Evolutionary conservation across 2,888 invertebrate species (phyloP).

Genomic region (Gryllus longicercus): DNA sequence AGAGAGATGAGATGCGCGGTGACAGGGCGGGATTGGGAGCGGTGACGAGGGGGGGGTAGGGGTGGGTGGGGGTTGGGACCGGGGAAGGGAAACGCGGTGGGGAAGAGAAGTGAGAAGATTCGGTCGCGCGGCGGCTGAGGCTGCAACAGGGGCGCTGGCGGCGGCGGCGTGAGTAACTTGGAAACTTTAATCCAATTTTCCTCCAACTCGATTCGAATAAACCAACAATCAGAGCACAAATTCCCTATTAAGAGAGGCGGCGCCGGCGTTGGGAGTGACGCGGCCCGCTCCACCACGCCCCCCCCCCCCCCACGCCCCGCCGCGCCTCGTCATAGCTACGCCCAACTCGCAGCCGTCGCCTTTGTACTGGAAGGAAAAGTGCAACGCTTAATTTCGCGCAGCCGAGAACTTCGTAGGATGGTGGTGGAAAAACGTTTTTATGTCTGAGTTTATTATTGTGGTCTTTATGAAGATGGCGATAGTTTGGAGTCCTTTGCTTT

Average conservation of each 20-base stretch:
- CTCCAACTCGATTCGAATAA: conserved; percentile 7
- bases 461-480: too few species aligned
- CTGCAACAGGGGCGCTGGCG: background rate
- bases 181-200: conserved; percentile 17
- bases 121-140: background rate
- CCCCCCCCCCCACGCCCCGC: background rate
- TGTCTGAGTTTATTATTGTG: too few species aligned
- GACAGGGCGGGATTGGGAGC: too few species aligned
- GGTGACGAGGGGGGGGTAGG: too few species aligned
- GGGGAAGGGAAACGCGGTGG: background rate
- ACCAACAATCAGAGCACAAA: conserved; percentile 17
- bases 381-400: too few species aligned
- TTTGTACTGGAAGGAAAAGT: too few species aligned
- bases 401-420: too few species aligned
- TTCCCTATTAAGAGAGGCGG: background rate
- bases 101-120: background rate
- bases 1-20: too few species aligned
- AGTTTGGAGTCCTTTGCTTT: too few species aligned
- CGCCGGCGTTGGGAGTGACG: background rate
- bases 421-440: too few species aligned
- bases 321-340: background rate
- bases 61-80: background rate
- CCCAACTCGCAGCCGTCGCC: too few species aligned
- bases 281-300: background rate
- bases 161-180: background rate